These are phyloP conservation scores for Tribolium freemani DNA, from an alignment of 2,888 invertebrate species.

Conservation along the genomic window DNA sequence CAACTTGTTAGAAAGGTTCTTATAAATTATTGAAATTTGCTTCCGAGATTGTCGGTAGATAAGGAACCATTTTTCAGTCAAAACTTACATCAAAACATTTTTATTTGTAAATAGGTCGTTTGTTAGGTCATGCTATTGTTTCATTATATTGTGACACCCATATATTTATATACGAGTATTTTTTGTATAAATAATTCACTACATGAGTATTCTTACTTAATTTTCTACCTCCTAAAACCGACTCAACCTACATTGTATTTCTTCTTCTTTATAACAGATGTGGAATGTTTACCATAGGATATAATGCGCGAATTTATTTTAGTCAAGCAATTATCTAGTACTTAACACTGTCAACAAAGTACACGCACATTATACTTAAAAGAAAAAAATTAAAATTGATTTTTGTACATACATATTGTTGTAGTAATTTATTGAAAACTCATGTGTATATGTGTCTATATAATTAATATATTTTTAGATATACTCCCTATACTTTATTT, in stretches of 20 bases:
- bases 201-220: constrained; percentile 8
- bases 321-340: neutral
- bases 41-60: constrained; percentile 23
- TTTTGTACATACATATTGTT: constrained; percentile 34
- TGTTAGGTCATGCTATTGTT: constrained; percentile 12
- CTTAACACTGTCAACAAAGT: neutral
- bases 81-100: constrained; percentile 19
- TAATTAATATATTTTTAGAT: neutral
- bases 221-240: constrained; percentile 11
- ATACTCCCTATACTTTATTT: neutral
- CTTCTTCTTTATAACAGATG: neutral
- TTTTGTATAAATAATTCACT: constrained; percentile 1
- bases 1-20: constrained; percentile 9
- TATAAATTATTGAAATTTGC: neutral
- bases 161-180: constrained; percentile 7
- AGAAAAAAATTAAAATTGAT: neutral
- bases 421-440: constrained; percentile 34
- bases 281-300: constrained; percentile 8
- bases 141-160: constrained; percentile 1
- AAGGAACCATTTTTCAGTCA: constrained; percentile 11
- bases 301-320: constrained; percentile 1
- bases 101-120: constrained; percentile 23
- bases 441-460: constrained; percentile 15
- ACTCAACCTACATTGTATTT: neutral
- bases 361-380: neutral